Conservation (phyloP, 2,113 vertebrate genomes). For the Nansenia antarctica region DNA sequence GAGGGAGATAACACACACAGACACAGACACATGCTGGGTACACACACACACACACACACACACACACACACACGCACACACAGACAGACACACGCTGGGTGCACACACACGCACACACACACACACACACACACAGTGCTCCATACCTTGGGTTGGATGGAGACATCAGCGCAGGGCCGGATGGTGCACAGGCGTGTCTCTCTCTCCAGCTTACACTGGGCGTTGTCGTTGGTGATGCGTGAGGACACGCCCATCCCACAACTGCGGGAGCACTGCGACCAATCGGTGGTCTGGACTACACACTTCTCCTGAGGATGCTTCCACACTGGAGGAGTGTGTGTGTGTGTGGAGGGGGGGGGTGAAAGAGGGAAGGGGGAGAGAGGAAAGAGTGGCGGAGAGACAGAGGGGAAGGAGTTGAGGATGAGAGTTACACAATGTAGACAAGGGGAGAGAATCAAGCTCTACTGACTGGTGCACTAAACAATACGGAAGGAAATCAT, state of each 20-base stretch:
- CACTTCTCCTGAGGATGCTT: constrained; percentile 52
- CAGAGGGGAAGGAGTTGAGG: not conserved
- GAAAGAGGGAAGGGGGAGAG: not conserved
- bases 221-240: constrained; percentile 76
- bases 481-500: not conserved
- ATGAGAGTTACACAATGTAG: not conserved
- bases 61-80: not conserved
- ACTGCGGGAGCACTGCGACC: constrained; percentile 77
- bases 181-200: constrained; percentile 77
- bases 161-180: constrained; percentile 66
- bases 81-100: not conserved
- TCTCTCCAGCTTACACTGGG: constrained; percentile 73
- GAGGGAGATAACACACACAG: not conserved
- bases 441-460: not conserved
- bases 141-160: constrained; percentile 68
- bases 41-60: not conserved
- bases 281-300: constrained; percentile 69
- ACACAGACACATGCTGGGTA: not conserved
- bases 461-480: not conserved
- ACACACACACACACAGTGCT: not conserved
- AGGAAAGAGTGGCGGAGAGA: not conserved
- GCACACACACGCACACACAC: not conserved
- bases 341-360: too few relatives aligned
- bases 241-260: constrained; percentile 73
- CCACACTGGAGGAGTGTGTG: constrained; percentile 57